Evolutionary conservation across 92 coral and sea anemone genomes (phyloP).

Genomic region (Bergia puertoricense): DNA sequence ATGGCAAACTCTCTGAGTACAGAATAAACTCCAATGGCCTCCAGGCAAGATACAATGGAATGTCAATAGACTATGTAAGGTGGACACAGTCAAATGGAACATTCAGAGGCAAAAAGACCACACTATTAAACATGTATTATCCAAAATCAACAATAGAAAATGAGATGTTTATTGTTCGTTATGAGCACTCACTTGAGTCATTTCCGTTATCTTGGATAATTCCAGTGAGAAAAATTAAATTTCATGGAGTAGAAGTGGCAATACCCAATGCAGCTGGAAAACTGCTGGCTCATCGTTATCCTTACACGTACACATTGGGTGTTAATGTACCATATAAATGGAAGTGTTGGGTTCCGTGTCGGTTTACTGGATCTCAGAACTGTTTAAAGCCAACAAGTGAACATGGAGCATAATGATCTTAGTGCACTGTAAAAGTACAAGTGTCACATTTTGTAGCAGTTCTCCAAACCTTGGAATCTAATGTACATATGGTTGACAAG

Average conservation of each 20-base stretch:
- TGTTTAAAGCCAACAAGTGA: not conserved
- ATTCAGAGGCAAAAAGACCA: conserved; percentile 43
- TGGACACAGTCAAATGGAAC: conserved; percentile 53
- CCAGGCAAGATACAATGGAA: conserved; percentile 45
- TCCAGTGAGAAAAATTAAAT: conserved; percentile 58
- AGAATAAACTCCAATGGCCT: conserved; percentile 70
- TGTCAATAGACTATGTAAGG: conserved; percentile 61
- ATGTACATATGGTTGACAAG: no score
- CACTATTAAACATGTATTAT: conserved; percentile 58
- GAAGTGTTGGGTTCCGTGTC: conserved; percentile 88
- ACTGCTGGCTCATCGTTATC: conserved; percentile 61
- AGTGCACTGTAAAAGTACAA: no score
- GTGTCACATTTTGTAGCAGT: no score
- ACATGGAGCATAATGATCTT: no score
- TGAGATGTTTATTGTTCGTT: conserved; percentile 58
- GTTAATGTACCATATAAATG: conserved; percentile 80
- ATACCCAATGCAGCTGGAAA: conserved; percentile 61
- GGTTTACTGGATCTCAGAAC: conserved; percentile 18
- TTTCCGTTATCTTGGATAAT: conserved; percentile 71
- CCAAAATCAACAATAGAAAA: conserved; percentile 53
- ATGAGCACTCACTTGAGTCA: conserved; percentile 50
- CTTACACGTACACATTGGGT: conserved; percentile 52
- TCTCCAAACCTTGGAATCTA: no score
- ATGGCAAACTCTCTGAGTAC: conserved; percentile 47
- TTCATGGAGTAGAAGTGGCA: conserved; percentile 61